Base-by-base conservation (phyloP, 35 echinoderm and acorn worm genomes). In the Ophiothrix spiculata region DNA sequence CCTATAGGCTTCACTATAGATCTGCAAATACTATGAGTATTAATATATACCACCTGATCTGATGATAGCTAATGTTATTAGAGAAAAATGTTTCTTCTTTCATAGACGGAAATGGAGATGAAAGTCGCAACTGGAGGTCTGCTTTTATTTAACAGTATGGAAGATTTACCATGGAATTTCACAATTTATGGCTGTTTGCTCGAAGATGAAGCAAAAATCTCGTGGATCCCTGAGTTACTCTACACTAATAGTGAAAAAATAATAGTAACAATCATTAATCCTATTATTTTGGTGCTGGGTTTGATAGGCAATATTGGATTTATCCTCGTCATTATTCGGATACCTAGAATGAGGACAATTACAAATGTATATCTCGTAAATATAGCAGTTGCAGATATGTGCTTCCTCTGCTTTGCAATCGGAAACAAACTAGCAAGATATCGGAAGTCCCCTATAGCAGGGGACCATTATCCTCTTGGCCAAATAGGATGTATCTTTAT, bases 301-400 rank as follows among this genome's bases (percentile, higher is more conserved):
- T 4, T 88, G 1, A 11, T 76, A 0, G 73, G 78, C 32, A 92
- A 92, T 56, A 45, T 92, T 1, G 80, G 74, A 0, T 92, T 92
- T 60, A 39, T 92, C 33, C 77, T 92, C 49, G 80, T 88, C 19
- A 80, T 92, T 17, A 37, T 76, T 46, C 78, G 85, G 0, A 36
- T 92, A 0, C 85, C 39, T 0, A 37, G 78, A 32, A 92, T 92
- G 85, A 38, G 91, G 21, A 92, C 91, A 0, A 75, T 92, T 17
- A 81, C 79, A 0, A 92, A 92, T 64, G 37, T 83, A 4, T 92
- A 92, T 37, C 32, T 92, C 6, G 31, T 77, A 32, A 87, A 87
- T 73, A 39, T 92, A 32, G 91, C 91, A 13, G 42, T 83, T 4
- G 80, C 85, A 1, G 91, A 92, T 56, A 63, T 87, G 11, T 16